These are phyloP conservation scores for Cyprinodon tularosa DNA, from an alignment of 2,113 vertebrate species.

Conservation along the genomic window DNA sequence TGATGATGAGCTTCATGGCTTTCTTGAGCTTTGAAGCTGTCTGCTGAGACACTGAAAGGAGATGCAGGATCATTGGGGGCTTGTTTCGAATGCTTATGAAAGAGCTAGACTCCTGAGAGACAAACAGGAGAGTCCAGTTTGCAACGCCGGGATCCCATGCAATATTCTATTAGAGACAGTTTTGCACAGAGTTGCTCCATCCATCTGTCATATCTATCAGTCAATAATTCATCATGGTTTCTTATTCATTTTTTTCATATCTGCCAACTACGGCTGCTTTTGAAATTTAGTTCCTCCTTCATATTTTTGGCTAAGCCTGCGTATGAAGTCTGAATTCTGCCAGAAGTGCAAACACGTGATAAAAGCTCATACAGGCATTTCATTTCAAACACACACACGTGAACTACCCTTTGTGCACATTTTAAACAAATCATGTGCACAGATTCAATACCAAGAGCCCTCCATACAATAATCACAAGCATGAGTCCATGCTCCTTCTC, in stretches of 20 bases:
- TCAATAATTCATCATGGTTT: background rate
- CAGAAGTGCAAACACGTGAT: too few relatives aligned
- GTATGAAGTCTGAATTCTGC: too few relatives aligned
- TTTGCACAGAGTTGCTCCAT: background rate
- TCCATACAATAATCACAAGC: too few relatives aligned
- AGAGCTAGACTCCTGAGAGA: background rate
- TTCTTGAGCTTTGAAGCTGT: background rate
- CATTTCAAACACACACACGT: too few relatives aligned
- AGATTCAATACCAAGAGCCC: too few relatives aligned
- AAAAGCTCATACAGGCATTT: too few relatives aligned
- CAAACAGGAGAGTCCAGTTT: background rate
- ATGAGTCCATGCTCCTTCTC: too few relatives aligned
- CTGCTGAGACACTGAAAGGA: constrained; percentile 1
- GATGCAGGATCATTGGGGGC: background rate
- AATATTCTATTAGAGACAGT: background rate
- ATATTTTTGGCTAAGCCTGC: background rate
- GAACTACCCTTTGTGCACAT: too few relatives aligned
- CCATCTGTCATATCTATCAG: background rate
- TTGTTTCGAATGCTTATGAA: constrained; percentile 7
- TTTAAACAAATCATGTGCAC: too few relatives aligned
- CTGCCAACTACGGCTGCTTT: background rate
- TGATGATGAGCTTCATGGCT: background rate
- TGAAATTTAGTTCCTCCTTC: background rate
- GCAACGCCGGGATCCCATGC: background rate
- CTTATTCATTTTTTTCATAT: background rate